Conservation (phyloP, 2,888 invertebrate species). For the Falcaria lacertinaria region DNA sequence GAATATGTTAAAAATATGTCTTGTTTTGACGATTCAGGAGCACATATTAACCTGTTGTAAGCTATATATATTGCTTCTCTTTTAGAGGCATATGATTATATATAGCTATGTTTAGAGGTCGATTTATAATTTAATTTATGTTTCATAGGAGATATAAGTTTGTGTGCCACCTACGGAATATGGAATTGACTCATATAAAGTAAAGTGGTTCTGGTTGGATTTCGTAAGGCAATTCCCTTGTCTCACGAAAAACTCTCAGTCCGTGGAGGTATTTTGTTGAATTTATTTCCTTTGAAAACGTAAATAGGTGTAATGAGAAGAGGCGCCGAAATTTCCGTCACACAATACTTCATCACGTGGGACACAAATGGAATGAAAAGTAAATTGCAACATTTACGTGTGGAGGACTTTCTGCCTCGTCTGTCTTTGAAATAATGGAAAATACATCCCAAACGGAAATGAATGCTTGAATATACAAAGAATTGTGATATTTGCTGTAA, state of each 20-base stretch:
- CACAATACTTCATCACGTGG: slow-evolving; percentile 25
- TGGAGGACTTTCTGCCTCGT: not conserved
- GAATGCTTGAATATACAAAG: not conserved
- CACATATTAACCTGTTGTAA: too few relatives aligned
- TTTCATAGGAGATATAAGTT: too few relatives aligned
- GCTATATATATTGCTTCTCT: too few relatives aligned
- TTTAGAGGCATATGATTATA: too few relatives aligned
- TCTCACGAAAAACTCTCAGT: slow-evolving; percentile 14
- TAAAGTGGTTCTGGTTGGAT: too few relatives aligned
- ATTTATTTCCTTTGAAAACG: slow-evolving; percentile 12
- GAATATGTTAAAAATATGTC: too few relatives aligned
- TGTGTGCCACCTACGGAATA: too few relatives aligned
- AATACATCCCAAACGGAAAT: not conserved
- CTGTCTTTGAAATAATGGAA: slow-evolving; percentile 3
- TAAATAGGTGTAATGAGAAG: slow-evolving; percentile 18
- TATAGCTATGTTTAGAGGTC: too few relatives aligned
- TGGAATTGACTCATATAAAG: too few relatives aligned
- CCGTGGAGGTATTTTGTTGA: slow-evolving; percentile 10
- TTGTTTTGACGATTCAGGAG: too few relatives aligned
- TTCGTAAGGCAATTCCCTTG: not conserved
- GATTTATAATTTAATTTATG: too few relatives aligned
- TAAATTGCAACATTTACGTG: slow-evolving; percentile 19
- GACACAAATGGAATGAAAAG: slow-evolving; percentile 19
- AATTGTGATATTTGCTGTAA: not conserved
- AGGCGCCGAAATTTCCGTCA: slow-evolving; percentile 14